Conservation (phyloP, 1,140 invertebrate genomes). For the Sitobion miscanthi region DNA sequence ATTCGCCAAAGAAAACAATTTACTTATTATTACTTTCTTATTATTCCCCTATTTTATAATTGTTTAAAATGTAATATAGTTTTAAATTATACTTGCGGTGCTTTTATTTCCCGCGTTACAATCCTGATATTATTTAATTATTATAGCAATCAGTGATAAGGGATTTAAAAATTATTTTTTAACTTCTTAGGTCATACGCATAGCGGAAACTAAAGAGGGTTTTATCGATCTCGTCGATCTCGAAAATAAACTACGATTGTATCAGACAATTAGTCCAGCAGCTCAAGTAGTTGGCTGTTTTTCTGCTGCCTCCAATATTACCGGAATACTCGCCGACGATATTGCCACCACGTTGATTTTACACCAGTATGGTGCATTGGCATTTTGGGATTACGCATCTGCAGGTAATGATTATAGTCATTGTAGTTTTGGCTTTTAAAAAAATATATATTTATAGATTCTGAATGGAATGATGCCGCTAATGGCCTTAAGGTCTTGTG, state of each 20-base stretch:
- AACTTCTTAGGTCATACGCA: slow-evolving; percentile 71
- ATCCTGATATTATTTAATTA: not conserved
- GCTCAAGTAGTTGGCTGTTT: slow-evolving; percentile 83
- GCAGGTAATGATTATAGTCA: slow-evolving; percentile 66
- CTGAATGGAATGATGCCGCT: not conserved
- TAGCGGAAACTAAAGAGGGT: slow-evolving; percentile 79
- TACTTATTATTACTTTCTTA: not conserved
- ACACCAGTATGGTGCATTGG: slow-evolving; percentile 81
- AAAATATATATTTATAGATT: not conserved
- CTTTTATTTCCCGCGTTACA: not conserved
- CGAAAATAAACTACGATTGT: slow-evolving; percentile 71
- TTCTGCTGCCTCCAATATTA: slow-evolving; percentile 86
- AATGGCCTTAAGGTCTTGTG: not conserved
- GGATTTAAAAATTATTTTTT: not conserved
- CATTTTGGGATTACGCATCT: slow-evolving; percentile 90
- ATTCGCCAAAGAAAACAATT: not conserved
- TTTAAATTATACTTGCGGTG: not conserved
- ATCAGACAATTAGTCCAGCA: slow-evolving; percentile 60
- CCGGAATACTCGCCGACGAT: slow-evolving; percentile 86
- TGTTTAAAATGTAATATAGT: not conserved
- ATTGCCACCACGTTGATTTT: slow-evolving; percentile 80
- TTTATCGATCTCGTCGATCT: slow-evolving; percentile 80
- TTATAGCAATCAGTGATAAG: not conserved
- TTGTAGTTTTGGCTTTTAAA: not conserved
- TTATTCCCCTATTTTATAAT: not conserved